phyloP scores from a whole-genome alignment of 2,113 vertebrate species.

The Crypturellus undulatus region DNA sequence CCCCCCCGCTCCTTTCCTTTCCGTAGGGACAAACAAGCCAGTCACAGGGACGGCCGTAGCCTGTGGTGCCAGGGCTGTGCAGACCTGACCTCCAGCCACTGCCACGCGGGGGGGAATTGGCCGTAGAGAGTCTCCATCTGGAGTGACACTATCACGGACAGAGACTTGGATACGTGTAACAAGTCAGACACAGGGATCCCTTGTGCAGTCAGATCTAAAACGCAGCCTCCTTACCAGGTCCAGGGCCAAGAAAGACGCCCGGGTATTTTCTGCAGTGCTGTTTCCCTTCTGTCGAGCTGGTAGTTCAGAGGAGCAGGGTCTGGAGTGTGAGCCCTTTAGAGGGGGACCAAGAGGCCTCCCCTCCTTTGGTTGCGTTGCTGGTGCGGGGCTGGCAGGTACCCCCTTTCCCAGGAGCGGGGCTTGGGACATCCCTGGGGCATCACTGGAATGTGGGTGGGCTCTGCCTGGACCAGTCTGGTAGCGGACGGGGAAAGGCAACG shows the following conservation, averaged over 20 bases:
- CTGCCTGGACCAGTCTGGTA: conserved; percentile 40
- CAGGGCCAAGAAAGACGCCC: conserved; percentile 49
- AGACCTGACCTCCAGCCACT: conserved; percentile 2
- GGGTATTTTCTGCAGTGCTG: conserved; percentile 36
- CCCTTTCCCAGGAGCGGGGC: conserved; percentile 27
- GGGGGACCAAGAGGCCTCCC: background rate
- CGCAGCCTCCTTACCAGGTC: conserved; percentile 41
- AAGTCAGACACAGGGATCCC: conserved; percentile 46
- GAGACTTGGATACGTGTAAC: conserved; percentile 63
- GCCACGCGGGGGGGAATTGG: background rate
- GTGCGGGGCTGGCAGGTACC: conserved; percentile 31
- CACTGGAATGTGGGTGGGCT: background rate
- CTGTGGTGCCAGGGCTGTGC: conserved; percentile 2
- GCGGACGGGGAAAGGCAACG: background rate
- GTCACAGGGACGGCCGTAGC: background rate
- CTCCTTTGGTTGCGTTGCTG: conserved; percentile 56
- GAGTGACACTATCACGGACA: conserved; percentile 37
- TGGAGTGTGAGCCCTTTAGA: conserved; percentile 69
- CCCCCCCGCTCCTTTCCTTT: background rate
- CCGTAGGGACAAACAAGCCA: conserved; percentile 33
- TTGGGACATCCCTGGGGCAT: conserved; percentile 36
- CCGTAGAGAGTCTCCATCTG: conserved; percentile 54
- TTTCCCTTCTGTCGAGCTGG: conserved; percentile 61
- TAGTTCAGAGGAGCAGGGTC: conserved; percentile 58
- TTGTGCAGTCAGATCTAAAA: conserved; percentile 60